Conservation (phyloP, 2,797 vertebrate genomes). For the Lacerta agilis region DNA sequence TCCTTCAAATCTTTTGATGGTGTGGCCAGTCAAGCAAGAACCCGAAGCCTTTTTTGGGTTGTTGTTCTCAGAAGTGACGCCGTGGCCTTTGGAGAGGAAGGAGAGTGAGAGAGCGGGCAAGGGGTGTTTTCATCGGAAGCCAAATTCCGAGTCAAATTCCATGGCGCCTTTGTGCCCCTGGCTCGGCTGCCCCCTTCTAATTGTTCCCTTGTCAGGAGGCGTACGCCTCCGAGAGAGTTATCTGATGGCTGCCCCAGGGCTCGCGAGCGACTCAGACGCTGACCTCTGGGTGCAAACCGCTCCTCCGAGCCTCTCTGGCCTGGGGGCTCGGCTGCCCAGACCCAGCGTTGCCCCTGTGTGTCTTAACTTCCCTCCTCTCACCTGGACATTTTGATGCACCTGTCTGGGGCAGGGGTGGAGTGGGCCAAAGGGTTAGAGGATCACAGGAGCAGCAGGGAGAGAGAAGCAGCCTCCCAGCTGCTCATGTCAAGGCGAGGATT, state of each 20-base stretch:
- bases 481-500: slow-evolving; percentile 85
- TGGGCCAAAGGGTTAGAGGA: slow-evolving; percentile 39
- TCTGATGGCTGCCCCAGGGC: slow-evolving; percentile 69
- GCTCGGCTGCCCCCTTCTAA: slow-evolving; percentile 80
- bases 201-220: slow-evolving; percentile 83
- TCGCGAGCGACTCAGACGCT: slow-evolving; percentile 73
- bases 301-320: slow-evolving; percentile 34
- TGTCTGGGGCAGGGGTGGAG: slow-evolving; percentile 70
- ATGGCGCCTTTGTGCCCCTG: slow-evolving; percentile 67
- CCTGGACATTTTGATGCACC: slow-evolving; percentile 72
- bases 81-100: not conserved
- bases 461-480: slow-evolving; percentile 80
- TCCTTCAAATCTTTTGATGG: not conserved
- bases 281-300: slow-evolving; percentile 79
- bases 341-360: slow-evolving; percentile 32
- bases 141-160: slow-evolving; percentile 50
- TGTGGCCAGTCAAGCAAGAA: not conserved
- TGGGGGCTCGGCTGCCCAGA: slow-evolving; percentile 33
- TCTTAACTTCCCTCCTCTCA: slow-evolving; percentile 62
- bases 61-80: not conserved
- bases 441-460: slow-evolving; percentile 32
- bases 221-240: slow-evolving; percentile 79
- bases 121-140: not conserved
- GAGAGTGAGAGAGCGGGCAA: too few species aligned
- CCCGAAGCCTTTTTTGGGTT: not conserved